These are phyloP conservation scores for Philotrypesis tridentata DNA, from an alignment of 1,140 invertebrate genomes.

Conservation along the genomic window DNA sequence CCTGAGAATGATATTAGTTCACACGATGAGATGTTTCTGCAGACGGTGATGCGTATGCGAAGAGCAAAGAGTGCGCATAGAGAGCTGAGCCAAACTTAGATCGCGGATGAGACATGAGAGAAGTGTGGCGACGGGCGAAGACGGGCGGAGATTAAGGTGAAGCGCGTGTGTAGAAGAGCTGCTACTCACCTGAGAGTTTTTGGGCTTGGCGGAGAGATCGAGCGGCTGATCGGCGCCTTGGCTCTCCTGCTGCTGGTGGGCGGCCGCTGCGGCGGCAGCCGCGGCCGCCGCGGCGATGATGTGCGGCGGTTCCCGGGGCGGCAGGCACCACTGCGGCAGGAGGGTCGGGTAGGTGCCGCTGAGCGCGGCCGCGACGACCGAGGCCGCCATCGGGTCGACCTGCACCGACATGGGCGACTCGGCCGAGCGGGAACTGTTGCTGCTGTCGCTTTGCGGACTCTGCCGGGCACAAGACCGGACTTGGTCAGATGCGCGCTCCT, in stretches of 20 bases:
- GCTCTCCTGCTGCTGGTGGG: constrained; percentile 63
- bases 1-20: no score
- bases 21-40: no score
- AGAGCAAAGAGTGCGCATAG: no score
- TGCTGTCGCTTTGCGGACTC: constrained; percentile 74
- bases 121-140: no score
- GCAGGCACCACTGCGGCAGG: constrained; percentile 76
- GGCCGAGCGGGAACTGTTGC: constrained; percentile 73
- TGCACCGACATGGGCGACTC: constrained; percentile 74
- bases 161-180: background rate
- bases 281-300: constrained; percentile 72
- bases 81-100: no score
- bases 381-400: constrained; percentile 77
- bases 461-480: constrained; percentile 50
- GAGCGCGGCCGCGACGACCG: constrained; percentile 78
- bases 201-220: constrained; percentile 84
- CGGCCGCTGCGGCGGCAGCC: constrained; percentile 72
- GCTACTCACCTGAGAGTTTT: constrained; percentile 71
- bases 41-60: no score
- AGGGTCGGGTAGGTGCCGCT: constrained; percentile 74
- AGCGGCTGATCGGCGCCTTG: constrained; percentile 80
- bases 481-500: background rate
- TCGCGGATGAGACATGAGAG: no score
- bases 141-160: no score
- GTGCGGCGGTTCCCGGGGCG: constrained; percentile 70